Conservation (phyloP, 2,113 vertebrate species). For the Malurus cyaneus region DNA sequence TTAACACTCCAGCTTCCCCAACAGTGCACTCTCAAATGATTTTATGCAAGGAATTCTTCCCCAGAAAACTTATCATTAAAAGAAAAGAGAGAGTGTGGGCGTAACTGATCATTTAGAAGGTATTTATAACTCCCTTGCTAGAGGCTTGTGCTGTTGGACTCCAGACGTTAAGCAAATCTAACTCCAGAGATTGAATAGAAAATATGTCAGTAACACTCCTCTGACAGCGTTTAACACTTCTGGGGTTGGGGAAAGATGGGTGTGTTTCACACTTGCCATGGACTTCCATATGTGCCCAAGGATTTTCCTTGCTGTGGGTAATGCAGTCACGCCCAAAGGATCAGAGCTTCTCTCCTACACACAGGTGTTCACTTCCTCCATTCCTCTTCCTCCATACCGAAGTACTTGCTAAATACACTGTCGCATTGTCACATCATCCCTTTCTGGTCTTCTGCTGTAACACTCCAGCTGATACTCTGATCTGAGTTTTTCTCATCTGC, state of each 20-base stretch:
- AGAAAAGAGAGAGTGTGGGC: not conserved
- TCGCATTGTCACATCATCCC: not conserved
- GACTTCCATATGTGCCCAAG: not conserved
- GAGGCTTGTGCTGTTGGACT: not conserved
- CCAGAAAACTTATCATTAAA: not conserved
- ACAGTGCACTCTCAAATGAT: fast-evolving
- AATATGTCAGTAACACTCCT: not conserved
- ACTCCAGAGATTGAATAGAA: not conserved
- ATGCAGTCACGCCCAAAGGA: not conserved
- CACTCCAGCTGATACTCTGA: not conserved
- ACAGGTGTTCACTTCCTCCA: not conserved
- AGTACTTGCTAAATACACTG: not conserved
- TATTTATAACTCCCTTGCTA: slow-evolving; percentile 3
- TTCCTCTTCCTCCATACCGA: not conserved
- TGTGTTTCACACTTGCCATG: not conserved
- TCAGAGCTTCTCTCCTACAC: not conserved
- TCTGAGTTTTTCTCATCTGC: not conserved
- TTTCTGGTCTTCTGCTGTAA: not conserved
- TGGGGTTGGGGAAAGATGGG: not conserved
- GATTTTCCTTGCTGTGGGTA: not conserved
- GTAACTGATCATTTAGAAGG: not conserved
- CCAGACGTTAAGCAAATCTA: not conserved
- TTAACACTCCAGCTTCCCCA: not conserved
- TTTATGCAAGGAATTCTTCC: not conserved
- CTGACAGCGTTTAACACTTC: not conserved